A percentile compares a stretch with the other conserved stretches of the same genome.
phyloP scores from a whole-genome alignment of 2,888 invertebrate species.

The Parelbella ahira region DNA sequence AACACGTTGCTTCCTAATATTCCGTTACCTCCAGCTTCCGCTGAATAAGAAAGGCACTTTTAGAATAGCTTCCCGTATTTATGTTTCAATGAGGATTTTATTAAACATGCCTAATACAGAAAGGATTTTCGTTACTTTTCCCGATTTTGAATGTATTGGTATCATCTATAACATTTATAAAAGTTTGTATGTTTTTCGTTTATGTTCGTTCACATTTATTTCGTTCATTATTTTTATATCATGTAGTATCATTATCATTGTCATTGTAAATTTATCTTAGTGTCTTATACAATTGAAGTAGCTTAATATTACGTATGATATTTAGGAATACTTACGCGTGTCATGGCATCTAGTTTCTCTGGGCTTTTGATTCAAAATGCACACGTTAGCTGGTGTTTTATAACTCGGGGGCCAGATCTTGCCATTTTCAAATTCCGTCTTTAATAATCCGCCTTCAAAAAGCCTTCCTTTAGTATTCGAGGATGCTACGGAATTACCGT shows the following conservation, averaged over 20 bases:
- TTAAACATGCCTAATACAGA: too few species aligned
- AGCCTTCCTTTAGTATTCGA: constrained; percentile 33
- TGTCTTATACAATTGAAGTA: too few species aligned
- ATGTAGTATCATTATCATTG: too few species aligned
- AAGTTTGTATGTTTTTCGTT: too few species aligned
- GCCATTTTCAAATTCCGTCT: constrained; percentile 36
- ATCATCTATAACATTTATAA: too few species aligned
- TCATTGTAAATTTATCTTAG: not conserved
- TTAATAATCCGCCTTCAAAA: constrained; percentile 37
- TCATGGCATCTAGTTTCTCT: constrained; percentile 51
- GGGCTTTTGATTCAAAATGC: constrained; percentile 38
- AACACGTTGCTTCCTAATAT: constrained; percentile 37
- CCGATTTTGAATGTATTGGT: too few species aligned
- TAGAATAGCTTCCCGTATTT: too few species aligned
- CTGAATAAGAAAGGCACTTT: constrained; percentile 26
- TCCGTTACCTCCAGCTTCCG: constrained; percentile 33
- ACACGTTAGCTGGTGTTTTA: constrained; percentile 28
- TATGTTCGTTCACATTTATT: too few species aligned
- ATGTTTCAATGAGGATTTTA: too few species aligned
- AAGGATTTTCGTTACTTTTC: too few species aligned
- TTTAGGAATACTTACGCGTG: constrained; percentile 40
- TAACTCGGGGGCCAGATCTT: constrained; percentile 40
- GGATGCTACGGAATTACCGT: constrained; percentile 30
- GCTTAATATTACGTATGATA: too few species aligned
- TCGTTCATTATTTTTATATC: too few species aligned